Evolutionary conservation across 2,797 vertebrate genomes (phyloP), one percentile per base, ranked within the genome.

Genomic region (Numenius phaeopus): DNA sequence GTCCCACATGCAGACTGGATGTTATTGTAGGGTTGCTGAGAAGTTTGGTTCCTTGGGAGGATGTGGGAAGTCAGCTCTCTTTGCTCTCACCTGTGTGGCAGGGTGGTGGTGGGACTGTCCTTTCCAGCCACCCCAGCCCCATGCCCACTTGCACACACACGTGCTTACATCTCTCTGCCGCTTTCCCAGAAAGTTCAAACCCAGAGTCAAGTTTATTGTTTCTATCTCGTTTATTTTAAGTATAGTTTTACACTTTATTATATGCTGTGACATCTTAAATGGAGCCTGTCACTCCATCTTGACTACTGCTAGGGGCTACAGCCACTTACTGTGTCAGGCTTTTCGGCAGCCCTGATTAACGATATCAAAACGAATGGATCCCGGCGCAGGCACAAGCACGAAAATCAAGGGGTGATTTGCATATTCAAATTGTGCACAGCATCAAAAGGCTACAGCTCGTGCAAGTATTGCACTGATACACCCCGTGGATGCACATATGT

Each of bases 211-310:
- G 97, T 98, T 98, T 98, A 98, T 97, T 98, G 98, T 97, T 98
- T 98, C 97, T 97, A 84, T 98, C 97, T 96, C 97, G 97, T 97
- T 98, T 98, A 98, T 98, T 98, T 98, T 98, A 98, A 98, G 97
- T 98, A 97, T 98, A 97, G 98, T 98, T 98, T 98, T 98, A 98
- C 98, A 98, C 97, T 98, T 98, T 98, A 97, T 98, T 98, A 98
- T 98, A 97, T 98, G 97, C 97, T 86, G 97, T 98, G 98, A 98
- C 98, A 98, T 98, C 98, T 98, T 98, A 98, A 98, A 98, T 98
- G 98, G 98, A 98, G 97, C 96, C 98, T 98, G 97, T 98, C 98
- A 98, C 98, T 98, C 98, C 93, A 42, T 92, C 98, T 97, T 97
- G 98, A 98, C 97, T 98, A 96, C 96, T 98, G 97, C 97, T 97